Evolutionary conservation across 2,888 invertebrate genomes (phyloP), one percentile per base, ranked within the genome.

Genomic region (Sipha maydis): DNA sequence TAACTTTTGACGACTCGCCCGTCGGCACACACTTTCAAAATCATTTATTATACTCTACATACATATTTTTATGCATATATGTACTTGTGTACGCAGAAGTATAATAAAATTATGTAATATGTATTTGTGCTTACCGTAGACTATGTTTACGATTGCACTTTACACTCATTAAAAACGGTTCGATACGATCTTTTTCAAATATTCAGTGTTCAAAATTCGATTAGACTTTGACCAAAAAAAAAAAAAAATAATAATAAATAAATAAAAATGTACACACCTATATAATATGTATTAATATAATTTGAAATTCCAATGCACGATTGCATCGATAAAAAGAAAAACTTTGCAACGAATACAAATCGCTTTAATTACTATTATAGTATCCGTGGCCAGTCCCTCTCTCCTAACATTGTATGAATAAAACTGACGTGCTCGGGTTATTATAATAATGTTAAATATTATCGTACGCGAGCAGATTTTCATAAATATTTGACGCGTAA

Each of bases 271-370:
- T 34, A 34, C 4, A 34, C 34, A 34, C 1, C 14, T 48, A 48
- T 14, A 48, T 14, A 11, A 14, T 48, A 48, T 48, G 2, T 14
- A 14, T 48, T 11, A 48, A 14, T 14, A 48, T 48, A 69, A 69
- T n/a, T 69, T 28, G 2, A 69, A 28, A 41, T 7, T 41, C 41
- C 77, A 28, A 77, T 28, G 28, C 2, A 31, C 14, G 78, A 78
- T 78, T 21, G 54, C 54, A 21, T 54, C 41, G 54, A 78, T 78
- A 78, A 78, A 77, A 78, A 21, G 54, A 78, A 78, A 78, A 78
- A 78, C 54, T 54, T 54, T 54, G 54, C 78, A 54, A 78, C 21
- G 54, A 78, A 78, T 78, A 78, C 78, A 31, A 78, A 78, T 78
- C 54, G 54, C 78, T 78, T 78, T 54, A 54, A 78, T 78, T 78